Base-by-base conservation (phyloP, 2,113 vertebrate genomes). In the Nothocercus julius region DNA sequence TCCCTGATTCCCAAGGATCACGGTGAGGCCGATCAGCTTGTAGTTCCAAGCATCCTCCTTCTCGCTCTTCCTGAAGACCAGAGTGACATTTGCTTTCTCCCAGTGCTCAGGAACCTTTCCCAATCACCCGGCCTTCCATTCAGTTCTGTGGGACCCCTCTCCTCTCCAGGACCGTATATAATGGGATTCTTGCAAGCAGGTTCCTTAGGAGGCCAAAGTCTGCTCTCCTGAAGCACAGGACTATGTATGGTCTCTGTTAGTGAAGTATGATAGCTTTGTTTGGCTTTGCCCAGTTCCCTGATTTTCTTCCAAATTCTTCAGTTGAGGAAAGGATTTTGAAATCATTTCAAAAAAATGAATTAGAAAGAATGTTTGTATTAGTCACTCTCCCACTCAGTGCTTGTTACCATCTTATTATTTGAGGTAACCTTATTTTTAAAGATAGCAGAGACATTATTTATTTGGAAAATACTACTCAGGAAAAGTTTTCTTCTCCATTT, bases 401-500 rank as follows among this genome's bases (percentile, higher is more conserved):
- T 83, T 73, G 75, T 77, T 85, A 34, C 5, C 19, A 59, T 92
- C 92, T 67, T 64, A 16, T 83, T 93, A 70, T 80, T 83, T 63
- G 36, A 88, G 45, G 54, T 7, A 90, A 74, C 42, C 38, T 3
- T 90, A 86, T 84, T 94, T 94, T 68, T 90, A 42, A 92, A 63
- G 49, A 22, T 51, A 51, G 49, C 49, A 25, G 64, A 81, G 28
- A 67, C 4, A 30, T 85, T 81, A 78, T 28, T 78, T 83, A 42
- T 22, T 27, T 88, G 51, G 42, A 81, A 92, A 92, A 90, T 66
- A 59, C 53, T 87, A 30, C 49, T 49, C 70, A 44, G 76, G 10
- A 86, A 83, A 86, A 78, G 18, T 10, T 90, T 96, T 80, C 64
- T 92, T 81, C 76, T 74, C 51, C 72, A 62, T 88, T 94, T 90